A percentile compares a stretch with the other conserved stretches of the same genome.
These are phyloP conservation scores for Aromia moschata DNA, from an alignment of 2,888 invertebrate species.

Conservation along the genomic window DNA sequence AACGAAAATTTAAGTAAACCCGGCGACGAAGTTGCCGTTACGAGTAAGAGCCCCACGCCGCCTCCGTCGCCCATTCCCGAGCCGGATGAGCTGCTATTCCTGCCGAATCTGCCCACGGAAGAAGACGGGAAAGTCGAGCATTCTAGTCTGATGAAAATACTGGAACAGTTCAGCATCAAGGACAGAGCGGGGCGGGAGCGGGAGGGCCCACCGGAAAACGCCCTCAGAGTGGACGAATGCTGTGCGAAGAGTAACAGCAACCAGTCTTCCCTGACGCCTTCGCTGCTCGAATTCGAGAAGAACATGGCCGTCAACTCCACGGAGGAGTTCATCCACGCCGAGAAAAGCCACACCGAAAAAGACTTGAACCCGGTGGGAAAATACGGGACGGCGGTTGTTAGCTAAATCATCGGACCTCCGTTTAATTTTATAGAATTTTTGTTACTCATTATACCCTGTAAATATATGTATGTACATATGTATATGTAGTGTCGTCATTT, in stretches of 20 bases:
- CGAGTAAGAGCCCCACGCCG: conserved; percentile 45
- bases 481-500: no score
- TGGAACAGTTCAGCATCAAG: conserved; percentile 57
- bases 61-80: conserved; percentile 51
- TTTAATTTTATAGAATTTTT: neutral
- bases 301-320: conserved; percentile 39
- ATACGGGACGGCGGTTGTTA: conserved; percentile 1
- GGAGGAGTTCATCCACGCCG: conserved; percentile 50
- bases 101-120: conserved; percentile 40
- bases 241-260: conserved; percentile 28
- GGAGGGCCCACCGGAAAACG: conserved; percentile 17
- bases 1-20: conserved; percentile 13
- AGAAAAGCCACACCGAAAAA: conserved; percentile 44
- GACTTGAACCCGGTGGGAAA: conserved; percentile 24
- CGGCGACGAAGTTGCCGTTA: neutral
- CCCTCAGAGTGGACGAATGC: conserved; percentile 25
- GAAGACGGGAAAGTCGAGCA: conserved; percentile 55
- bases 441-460: neutral
- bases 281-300: conserved; percentile 46
- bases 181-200: conserved; percentile 38
- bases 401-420: neutral
- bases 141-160: conserved; percentile 58
- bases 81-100: conserved; percentile 16
- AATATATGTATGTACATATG: neutral
- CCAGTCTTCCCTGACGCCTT: conserved; percentile 43